These are phyloP conservation scores for Iselma pallidipennis DNA, from an alignment of 2,888 invertebrate genomes.

Conservation along the genomic window DNA sequence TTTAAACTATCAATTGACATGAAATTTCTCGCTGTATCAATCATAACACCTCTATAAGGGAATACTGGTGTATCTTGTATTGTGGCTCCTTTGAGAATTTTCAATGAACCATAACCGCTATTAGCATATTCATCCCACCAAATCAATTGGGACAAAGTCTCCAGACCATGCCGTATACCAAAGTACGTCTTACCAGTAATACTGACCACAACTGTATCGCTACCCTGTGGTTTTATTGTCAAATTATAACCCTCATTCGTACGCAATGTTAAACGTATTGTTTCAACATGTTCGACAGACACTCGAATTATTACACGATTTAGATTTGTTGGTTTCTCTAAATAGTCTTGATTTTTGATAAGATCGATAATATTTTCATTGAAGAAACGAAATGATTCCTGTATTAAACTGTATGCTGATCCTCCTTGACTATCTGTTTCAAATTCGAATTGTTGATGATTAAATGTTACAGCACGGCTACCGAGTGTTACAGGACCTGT, in stretches of 20 bases:
- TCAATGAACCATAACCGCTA: constrained; percentile 63
- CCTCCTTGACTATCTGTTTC: constrained; percentile 56
- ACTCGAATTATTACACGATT: constrained; percentile 57
- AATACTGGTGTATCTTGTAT: constrained; percentile 80
- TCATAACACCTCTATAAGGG: constrained; percentile 80
- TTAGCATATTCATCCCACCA: constrained; percentile 72
- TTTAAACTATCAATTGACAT: constrained; percentile 74
- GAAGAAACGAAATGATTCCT: constrained; percentile 60
- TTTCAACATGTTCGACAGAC: constrained; percentile 58
- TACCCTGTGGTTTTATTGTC: constrained; percentile 58
- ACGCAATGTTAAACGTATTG: constrained; percentile 63
- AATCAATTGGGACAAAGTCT: constrained; percentile 78
- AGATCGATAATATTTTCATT: constrained; percentile 48
- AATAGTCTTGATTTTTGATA: constrained; percentile 37
- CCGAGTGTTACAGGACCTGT: constrained; percentile 72
- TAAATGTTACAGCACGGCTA: constrained; percentile 65
- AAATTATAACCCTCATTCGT: constrained; percentile 78
- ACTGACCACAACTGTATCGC: constrained; percentile 59
- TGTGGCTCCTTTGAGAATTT: constrained; percentile 67
- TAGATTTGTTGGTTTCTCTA: constrained; percentile 43
- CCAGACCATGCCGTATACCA: constrained; percentile 77
- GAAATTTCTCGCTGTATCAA: constrained; percentile 92
- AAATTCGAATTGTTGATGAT: constrained; percentile 59
- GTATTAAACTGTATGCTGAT: constrained; percentile 55
- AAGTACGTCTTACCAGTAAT: constrained; percentile 72